Base-by-base conservation (phyloP, 92 coral and sea anemone genomes). In the Pocillopora meandrina region DNA sequence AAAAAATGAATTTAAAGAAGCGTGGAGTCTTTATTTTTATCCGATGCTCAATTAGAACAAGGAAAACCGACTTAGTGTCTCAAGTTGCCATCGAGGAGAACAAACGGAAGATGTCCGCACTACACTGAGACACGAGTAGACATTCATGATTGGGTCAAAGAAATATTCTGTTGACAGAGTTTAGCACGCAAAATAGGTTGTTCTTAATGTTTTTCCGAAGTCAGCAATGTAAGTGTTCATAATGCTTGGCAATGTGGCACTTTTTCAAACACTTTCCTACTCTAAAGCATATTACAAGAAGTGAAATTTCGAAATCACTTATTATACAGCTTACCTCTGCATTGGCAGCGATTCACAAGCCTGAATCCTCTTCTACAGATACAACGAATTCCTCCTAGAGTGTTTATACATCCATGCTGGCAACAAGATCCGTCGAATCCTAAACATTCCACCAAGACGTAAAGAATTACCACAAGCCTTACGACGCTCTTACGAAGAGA, bases 391-490 rank as follows among this genome's bases (percentile, higher is more conserved):
- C 80, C 80, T 31, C n/a, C 65, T 8, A 17, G 6, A 3, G 80
- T 56, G 56, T 76, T 56, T 14, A 76, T 31, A 76, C 80, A 76
- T 13, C 80, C 80, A 10, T 76, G 80, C 12, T 76, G 55, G 67
- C 80, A 76, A 76, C 80, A 76, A 17, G 80, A 76, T 21, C 80
- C 80, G 49, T 76, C 68, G 21, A 52, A 72, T 72, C 17, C 77
- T 5, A 9, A 11, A 55, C 61, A 72, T 9, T 72, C 77, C 31
- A 21, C 34, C 16, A 60, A 72, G 18, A 72, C 1, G 61, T 19
- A 19, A 19, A 72, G 77, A 47, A 21, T 10, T 10, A 35, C 26
- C 33, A 55, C 35, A n/a, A 72, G 77, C 77, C 59, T 42, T 17
- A 19, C 2, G 19, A 72, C 55, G 31, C 17, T 10, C 35, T 49